phyloP scores from a whole-genome alignment of 2,888 invertebrate species.

The Himalopsyche kuldschensis region DNA sequence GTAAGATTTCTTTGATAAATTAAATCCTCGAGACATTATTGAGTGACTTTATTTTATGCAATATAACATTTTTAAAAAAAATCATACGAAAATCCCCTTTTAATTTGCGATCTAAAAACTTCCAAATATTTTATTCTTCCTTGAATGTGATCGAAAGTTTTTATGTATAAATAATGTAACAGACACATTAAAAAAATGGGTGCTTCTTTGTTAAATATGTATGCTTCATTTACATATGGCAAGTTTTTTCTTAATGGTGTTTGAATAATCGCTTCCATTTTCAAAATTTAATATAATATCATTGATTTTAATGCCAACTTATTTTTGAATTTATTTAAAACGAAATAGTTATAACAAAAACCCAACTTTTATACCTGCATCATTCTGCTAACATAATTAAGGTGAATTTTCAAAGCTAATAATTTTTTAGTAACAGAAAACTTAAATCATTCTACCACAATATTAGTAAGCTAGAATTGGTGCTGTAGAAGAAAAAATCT shows the following conservation, averaged over 20 bases:
- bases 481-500: background rate
- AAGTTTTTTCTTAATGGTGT: background rate
- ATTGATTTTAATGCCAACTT: too few species aligned
- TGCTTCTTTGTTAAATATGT: background rate
- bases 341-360: too few species aligned
- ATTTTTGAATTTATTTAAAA: too few species aligned
- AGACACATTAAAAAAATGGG: background rate
- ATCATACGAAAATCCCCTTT: background rate
- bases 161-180: background rate
- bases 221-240: background rate
- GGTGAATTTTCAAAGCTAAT: too few species aligned
- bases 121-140: background rate
- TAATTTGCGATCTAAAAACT: background rate
- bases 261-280: background rate
- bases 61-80: too few species aligned
- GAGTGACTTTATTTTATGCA: too few species aligned
- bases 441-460: background rate
- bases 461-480: background rate
- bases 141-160: background rate
- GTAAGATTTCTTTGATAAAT: too few species aligned
- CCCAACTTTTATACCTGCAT: too few species aligned
- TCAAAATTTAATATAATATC: background rate
- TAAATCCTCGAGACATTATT: too few species aligned
- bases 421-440: background rate
- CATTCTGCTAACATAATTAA: too few species aligned